A percentile compares a stretch with the other conserved stretches of the same genome.
Evolutionary conservation across 2,113 vertebrate genomes (phyloP).

Genomic region (Pelvicachromis taeniatus): DNA sequence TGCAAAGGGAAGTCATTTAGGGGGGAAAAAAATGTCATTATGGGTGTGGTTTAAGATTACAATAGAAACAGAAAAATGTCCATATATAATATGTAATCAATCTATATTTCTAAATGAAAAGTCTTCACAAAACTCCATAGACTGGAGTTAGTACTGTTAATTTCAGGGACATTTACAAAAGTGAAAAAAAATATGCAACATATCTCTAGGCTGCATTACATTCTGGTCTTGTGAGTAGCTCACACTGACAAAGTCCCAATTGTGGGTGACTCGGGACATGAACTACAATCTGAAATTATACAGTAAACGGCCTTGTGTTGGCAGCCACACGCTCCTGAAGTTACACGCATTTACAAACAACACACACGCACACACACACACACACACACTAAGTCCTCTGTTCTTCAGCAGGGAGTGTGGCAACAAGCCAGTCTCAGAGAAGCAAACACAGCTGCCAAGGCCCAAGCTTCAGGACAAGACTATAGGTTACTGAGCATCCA

Average conservation of each 20-base stretch:
- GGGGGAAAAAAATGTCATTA: not conserved
- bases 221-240: not conserved
- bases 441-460: constrained; percentile 2
- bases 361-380: not conserved
- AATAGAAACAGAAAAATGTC: not conserved
- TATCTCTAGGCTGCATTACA: not conserved
- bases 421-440: constrained; percentile 4
- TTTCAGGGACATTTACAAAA: not conserved
- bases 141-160: not conserved
- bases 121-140: not conserved
- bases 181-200: not conserved
- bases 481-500: not conserved
- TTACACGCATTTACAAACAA: not conserved
- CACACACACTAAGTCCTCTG: not conserved
- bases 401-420: constrained; percentile 5
- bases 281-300: constrained; percentile 1
- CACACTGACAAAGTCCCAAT: not conserved
- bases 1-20: not conserved
- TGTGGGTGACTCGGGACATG: constrained; percentile 14
- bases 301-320: constrained; percentile 28
- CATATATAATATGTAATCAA: not conserved
- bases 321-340: constrained; percentile 6
- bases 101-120: not conserved
- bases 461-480: not conserved
- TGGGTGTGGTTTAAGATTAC: rapidly evolving